phyloP scores from a whole-genome alignment of 1,140 invertebrate genomes.

The Drosophila varians region DNA sequence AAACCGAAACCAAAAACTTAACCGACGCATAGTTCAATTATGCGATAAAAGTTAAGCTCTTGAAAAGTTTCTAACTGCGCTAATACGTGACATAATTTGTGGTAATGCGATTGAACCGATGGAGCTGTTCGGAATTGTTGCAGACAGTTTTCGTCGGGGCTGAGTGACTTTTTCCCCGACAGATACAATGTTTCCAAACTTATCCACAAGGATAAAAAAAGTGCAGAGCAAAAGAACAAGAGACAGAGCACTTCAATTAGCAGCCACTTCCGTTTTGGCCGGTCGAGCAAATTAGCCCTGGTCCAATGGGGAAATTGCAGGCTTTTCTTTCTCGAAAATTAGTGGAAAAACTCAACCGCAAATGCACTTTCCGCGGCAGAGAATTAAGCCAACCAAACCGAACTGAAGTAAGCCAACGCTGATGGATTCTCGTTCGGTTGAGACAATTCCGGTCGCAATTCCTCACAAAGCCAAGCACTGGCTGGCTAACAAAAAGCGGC shows the following conservation, averaged over 20 bases:
- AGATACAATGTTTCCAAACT: constrained; percentile 11
- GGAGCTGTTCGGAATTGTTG: constrained; percentile 19
- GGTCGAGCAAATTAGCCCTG: constrained; percentile 10
- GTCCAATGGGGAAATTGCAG: constrained; percentile 26
- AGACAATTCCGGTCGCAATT: constrained; percentile 21
- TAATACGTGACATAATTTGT: constrained; percentile 77
- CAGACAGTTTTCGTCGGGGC: constrained; percentile 20
- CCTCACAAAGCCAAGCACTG: constrained; percentile 13
- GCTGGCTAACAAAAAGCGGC: constrained; percentile 37
- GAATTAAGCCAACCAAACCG: constrained; percentile 8
- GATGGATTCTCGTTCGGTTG: constrained; percentile 12
- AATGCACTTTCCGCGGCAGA: constrained; percentile 29
- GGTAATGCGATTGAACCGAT: constrained; percentile 57
- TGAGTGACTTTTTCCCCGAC: not conserved
- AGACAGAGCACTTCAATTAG: constrained; percentile 37
- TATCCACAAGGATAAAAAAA: constrained; percentile 8
- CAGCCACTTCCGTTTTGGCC: constrained; percentile 28
- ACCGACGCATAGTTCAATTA: constrained; percentile 52
- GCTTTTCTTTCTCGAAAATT: constrained; percentile 28
- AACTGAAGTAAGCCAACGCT: constrained; percentile 15
- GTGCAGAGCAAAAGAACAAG: not conserved
- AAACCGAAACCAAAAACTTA: constrained; percentile 41
- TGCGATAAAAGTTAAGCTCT: constrained; percentile 65
- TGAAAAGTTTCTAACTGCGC: constrained; percentile 60
- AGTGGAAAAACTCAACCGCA: constrained; percentile 26